Conservation (phyloP, 1,140 invertebrate species). For the Cydia splendana region DNA sequence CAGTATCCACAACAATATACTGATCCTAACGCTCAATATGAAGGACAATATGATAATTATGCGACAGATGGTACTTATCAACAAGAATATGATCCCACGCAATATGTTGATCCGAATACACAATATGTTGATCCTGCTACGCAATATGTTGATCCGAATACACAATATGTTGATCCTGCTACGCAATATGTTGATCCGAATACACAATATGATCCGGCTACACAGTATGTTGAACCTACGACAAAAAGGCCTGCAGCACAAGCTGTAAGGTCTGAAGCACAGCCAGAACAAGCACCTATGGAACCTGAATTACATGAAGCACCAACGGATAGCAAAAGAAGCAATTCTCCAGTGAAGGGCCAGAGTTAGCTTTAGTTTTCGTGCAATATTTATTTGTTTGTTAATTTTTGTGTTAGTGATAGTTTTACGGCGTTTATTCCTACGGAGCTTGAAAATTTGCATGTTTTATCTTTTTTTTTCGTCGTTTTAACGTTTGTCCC, state of each 20-base stretch:
- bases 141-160: constrained; percentile 41
- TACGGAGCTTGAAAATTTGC: background rate
- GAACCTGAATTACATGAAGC: constrained; percentile 1
- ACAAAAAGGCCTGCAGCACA: no score
- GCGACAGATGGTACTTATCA: constrained; percentile 57
- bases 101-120: constrained; percentile 39
- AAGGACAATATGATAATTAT: constrained; percentile 61
- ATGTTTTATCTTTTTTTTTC: background rate
- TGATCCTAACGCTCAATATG: constrained; percentile 46
- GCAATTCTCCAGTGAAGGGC: constrained; percentile 38
- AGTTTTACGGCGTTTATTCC: constrained; percentile 26
- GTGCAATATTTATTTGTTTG: constrained; percentile 48
- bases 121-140: constrained; percentile 33
- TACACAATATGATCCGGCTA: background rate
- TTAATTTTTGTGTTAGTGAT: constrained; percentile 41
- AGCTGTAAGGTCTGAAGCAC: background rate
- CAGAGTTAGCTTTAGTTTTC: constrained; percentile 49
- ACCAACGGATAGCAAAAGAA: constrained; percentile 34
- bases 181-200: constrained; percentile 43
- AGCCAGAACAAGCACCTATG: background rate
- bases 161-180: constrained; percentile 17
- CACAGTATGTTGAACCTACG: background rate
- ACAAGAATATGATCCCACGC: constrained; percentile 54
- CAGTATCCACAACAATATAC: constrained; percentile 60
- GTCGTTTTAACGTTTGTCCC: background rate